phyloP scores from a whole-genome alignment of 2,888 invertebrate species.

The Lysandra bellargus region DNA sequence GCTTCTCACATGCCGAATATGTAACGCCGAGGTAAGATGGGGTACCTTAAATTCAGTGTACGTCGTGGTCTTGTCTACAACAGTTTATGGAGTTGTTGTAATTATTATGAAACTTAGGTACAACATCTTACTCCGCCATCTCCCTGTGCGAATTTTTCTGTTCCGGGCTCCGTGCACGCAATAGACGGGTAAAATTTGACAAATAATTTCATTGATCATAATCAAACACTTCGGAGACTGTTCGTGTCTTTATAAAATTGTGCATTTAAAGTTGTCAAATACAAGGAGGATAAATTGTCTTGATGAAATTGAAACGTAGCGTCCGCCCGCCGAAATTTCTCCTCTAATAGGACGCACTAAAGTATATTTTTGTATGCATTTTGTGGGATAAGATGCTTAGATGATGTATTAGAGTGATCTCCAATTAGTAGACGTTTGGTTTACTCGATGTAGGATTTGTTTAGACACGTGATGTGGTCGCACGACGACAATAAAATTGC shows the following conservation, averaged over 20 bases:
- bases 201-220: background rate
- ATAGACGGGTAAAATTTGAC: background rate
- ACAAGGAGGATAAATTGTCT: background rate
- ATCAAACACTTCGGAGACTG: background rate
- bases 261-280: background rate
- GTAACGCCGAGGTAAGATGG: too few relatives aligned
- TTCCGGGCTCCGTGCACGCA: background rate
- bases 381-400: constrained; percentile 32
- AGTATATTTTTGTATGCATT: constrained; percentile 40
- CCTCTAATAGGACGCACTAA: constrained; percentile 25
- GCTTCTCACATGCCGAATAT: too few relatives aligned
- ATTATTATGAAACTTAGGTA: background rate
- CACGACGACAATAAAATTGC: constrained; percentile 24
- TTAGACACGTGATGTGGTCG: background rate
- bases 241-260: background rate
- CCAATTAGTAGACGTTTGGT: constrained; percentile 17
- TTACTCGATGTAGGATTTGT: background rate
- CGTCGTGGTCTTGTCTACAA: too few relatives aligned
- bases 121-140: background rate
- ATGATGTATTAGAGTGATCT: constrained; percentile 30
- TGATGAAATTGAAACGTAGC: background rate
- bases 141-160: background rate
- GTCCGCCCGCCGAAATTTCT: constrained; percentile 2
- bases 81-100: too few relatives aligned
- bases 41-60: too few relatives aligned